phyloP scores from a whole-genome alignment of 2,113 vertebrate genomes.

The Podarcis raffonei region DNA sequence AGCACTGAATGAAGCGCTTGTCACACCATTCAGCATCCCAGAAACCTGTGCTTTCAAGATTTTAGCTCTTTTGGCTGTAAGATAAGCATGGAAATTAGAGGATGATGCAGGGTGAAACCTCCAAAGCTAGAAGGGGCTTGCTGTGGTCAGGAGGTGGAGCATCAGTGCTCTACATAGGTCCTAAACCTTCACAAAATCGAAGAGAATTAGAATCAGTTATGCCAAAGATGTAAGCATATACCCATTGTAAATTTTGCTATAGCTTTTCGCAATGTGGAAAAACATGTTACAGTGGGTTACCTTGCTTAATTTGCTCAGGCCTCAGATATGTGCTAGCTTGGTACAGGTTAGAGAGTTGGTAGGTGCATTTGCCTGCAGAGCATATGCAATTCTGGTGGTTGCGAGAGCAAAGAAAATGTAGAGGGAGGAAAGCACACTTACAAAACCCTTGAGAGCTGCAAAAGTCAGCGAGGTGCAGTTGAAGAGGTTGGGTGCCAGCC shows the following conservation, averaged over 20 bases:
- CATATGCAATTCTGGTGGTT: not conserved
- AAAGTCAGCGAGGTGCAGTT: slow-evolving; percentile 92
- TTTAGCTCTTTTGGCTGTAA: not conserved
- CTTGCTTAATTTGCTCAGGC: not conserved
- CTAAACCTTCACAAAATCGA: not conserved
- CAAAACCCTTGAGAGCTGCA: slow-evolving; percentile 85
- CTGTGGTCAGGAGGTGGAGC: not conserved
- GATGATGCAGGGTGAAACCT: not conserved
- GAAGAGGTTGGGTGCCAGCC: slow-evolving; percentile 93
- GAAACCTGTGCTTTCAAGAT: not conserved
- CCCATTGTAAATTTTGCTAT: not conserved
- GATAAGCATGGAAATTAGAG: not conserved
- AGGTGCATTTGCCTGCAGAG: too few species aligned
- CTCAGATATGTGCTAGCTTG: not conserved
- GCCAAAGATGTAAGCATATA: not conserved
- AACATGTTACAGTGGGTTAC: not conserved
- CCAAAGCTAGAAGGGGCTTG: not conserved
- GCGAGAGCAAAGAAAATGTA: not conserved
- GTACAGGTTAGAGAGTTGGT: not conserved
- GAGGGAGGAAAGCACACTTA: slow-evolving; percentile 66
- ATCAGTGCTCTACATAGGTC: not conserved
- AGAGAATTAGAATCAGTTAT: not conserved
- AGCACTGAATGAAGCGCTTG: not conserved
- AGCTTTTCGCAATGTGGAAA: not conserved
- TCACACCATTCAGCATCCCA: not conserved